Conservation (phyloP, 2,113 vertebrate genomes). For the Marmota monax region DNA sequence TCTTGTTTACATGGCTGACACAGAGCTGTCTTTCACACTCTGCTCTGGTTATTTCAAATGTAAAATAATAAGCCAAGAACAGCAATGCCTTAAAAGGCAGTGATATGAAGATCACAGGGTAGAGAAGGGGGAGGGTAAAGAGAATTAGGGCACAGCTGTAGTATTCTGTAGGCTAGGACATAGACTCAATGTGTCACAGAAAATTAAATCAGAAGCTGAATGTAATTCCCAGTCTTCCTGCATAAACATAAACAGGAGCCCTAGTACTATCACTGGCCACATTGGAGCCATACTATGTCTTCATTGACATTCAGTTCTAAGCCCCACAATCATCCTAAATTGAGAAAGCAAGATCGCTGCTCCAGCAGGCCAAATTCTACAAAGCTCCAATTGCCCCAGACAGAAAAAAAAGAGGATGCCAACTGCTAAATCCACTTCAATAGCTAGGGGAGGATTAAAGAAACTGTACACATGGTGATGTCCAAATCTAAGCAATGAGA, state of each 20-base stretch:
- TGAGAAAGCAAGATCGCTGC: neutral
- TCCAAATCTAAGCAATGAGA: constrained; percentile 67
- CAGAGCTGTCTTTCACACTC: constrained; percentile 62
- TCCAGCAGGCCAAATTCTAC: constrained; percentile 24
- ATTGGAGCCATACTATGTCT: neutral
- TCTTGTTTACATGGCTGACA: constrained; percentile 25
- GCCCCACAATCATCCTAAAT: constrained; percentile 18
- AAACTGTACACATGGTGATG: constrained; percentile 68
- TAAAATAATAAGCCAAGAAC: constrained; percentile 88
- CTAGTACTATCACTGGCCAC: constrained; percentile 29
- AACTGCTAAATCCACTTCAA: constrained; percentile 48
- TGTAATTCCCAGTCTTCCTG: constrained; percentile 79
- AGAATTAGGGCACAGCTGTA: constrained; percentile 95
- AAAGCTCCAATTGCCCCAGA: constrained; percentile 70
- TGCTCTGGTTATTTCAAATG: constrained; percentile 66
- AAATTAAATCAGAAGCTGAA: constrained; percentile 91
- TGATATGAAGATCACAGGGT: constrained; percentile 90
- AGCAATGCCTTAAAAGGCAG: constrained; percentile 90
- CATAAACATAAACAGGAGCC: constrained; percentile 67
- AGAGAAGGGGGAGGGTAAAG: constrained; percentile 58
- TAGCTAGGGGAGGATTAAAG: constrained; percentile 71
- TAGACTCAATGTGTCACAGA: constrained; percentile 94
- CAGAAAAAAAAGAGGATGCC: constrained; percentile 30
- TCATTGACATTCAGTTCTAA: constrained; percentile 46
- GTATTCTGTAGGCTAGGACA: constrained; percentile 93